Evolutionary conservation across 1,140 invertebrate genomes (phyloP), one percentile per base, ranked within the genome.

Genomic region (Bilobella aurantiaca): DNA sequence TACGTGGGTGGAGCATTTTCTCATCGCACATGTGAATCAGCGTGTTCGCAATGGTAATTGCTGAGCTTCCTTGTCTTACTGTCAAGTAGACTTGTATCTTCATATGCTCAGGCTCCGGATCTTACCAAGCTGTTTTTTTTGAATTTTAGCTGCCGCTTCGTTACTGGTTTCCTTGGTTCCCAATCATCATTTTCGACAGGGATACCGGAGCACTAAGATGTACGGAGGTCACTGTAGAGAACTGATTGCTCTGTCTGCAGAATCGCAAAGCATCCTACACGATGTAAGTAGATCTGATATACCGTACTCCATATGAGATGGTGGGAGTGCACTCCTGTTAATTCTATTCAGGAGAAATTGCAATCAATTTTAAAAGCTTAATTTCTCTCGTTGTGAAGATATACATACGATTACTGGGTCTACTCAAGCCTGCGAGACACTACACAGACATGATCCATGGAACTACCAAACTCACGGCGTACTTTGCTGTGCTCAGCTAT

Each of bases 401-500:
- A 37, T 73, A 68, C 58, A 31, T 65, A 16, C 29, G 65, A 31
- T 46, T 75, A 14, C 71, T 81, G 34, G 72, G 75, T 34, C 72
- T 95, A 61, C 75, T 96, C 23, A 86, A 90, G 65, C 82, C 86
- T 8, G 90, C 91, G 0, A 84, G 87, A 71, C 86, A 89, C 70
- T 94, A 93, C 76, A 89, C 87, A 1, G 88, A 92, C 76, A 85
- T 82, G 59, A 84, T 86, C 12, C 91, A 95, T 76, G 90, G 91
- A 53, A 90, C 90, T 3, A 88, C 88, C 76, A 95, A 95, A 79
- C 81, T 96, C 59, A 91, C 90, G 28, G 89, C 90, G 53, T 95
- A 93, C 77, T 95, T 95, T 78, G 87, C 89, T 58, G 82, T 94
- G n/a, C 84, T 95, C 79, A 88, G 88, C 37, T 93, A 92, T 75